phyloP scores from a whole-genome alignment of 2,113 vertebrate genomes.

The Proteles cristata region DNA sequence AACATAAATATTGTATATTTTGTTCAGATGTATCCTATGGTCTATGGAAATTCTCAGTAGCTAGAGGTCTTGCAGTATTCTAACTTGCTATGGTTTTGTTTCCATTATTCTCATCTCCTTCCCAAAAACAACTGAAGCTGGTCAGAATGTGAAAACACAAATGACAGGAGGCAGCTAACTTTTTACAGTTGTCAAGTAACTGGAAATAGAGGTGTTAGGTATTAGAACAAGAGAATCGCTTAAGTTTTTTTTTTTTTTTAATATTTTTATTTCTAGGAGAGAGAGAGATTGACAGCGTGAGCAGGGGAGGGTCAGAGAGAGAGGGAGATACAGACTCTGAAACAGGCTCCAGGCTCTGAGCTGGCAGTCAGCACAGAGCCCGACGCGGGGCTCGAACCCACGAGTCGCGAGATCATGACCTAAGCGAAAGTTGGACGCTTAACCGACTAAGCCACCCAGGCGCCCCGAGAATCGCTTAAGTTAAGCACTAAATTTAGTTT shows the following conservation, averaged over 20 bases:
- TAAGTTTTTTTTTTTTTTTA: too few species aligned
- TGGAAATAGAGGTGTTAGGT: neutral
- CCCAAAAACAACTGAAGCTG: neutral
- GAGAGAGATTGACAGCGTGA: too few species aligned
- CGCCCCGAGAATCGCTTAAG: neutral
- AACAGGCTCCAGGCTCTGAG: too few species aligned
- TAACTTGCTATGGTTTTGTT: neutral
- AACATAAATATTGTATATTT: neutral
- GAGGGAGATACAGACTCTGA: too few species aligned
- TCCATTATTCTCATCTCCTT: neutral
- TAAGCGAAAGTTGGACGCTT: too few species aligned
- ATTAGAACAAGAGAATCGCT: neutral
- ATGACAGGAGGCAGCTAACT: neutral
- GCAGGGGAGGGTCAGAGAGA: too few species aligned
- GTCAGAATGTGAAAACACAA: neutral
- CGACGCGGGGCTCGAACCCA: too few species aligned
- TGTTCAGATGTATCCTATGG: neutral
- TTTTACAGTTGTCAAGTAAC: neutral
- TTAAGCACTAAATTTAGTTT: neutral
- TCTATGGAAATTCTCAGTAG: neutral
- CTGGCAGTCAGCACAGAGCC: too few species aligned
- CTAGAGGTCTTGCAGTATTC: neutral
- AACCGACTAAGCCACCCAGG: too few species aligned
- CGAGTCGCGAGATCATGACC: too few species aligned
- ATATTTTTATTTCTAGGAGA: too few species aligned